Evolutionary conservation across 2,113 vertebrate species (phyloP), one percentile per base, ranked within the genome.

Genomic region (Tenrec ecaudatus): DNA sequence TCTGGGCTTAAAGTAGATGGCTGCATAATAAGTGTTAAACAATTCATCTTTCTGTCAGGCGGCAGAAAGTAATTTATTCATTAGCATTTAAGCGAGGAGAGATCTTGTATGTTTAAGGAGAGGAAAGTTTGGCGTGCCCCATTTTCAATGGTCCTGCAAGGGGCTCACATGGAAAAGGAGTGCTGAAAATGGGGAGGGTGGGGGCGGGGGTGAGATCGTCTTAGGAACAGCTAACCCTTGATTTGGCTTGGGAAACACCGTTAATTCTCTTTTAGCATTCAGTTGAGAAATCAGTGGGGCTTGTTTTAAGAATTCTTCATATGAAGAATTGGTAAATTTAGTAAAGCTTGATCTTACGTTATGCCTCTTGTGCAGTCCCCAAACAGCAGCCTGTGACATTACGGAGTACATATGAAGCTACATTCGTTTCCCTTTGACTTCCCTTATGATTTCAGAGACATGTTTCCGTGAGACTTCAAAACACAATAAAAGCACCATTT

Each of bases 31-130:
- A 97, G 91, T 92, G 94, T 94, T 96, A 96, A 96, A 96, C 93
- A 95, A 96, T 97, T 95, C 92, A 96, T 97, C 96, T 97, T 96
- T 94, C 95, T 97, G 96, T 97, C 95, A 95, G 77, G 89, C 8
- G 1, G 91, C 75, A 80, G 95, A 78, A 94, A 96, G 95, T 81
- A 96, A 96, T 95, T 90, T 97, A 97, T 90, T 96, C 94, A 93
- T 96, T 92, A 96, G 85, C 80, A 91, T 86, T 95, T 96, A 95
- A 95, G 91, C 80, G 94, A 95, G 85, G 90, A 94, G 88, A 91
- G 82, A 90, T n/a, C 81, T 38, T 90, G 92, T 91, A 53, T 96
- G n/a, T 90, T 88, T 88, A 95, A 91, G 82, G 80, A 96, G 62
- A 86, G 88, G 79, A 94, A 90, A 92, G 86, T 91, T 95, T 84